Evolutionary conservation across 2,113 vertebrate genomes (phyloP), one percentile per base, ranked within the genome.

Genomic region (Laticauda laticaudata): DNA sequence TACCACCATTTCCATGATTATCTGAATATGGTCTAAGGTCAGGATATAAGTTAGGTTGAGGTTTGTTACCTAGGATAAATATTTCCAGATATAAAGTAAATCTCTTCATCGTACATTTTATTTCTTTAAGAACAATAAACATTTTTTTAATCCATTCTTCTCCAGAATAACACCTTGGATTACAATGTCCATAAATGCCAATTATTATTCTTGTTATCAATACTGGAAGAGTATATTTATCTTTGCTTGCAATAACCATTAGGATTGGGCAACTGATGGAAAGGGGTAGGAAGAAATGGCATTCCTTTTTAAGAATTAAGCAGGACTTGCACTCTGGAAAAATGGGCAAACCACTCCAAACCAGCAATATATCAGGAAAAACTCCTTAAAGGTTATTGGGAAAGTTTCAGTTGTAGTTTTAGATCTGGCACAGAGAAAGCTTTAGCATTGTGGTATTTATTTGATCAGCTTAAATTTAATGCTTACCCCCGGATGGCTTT

Each of bases 401-500:
- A 87, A 34, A 87, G 15, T 29, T 61, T 45, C 54, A 91, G 9
- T 59, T n/a, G 5, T 29, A 59, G 54, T 9, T n/a, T 54, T 57
- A 39, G 55, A 59, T 48, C 29, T 34, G 34, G 5, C 24, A 88
- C 21, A 5, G 3, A 64, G 3, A 81, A 91, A 85, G 3, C 4
- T 81, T 57, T 53, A 86, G 7, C 75, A 90, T 0, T 18, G 9
- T 81, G 12, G 2, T 86, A 2, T 86, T 86, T 51, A 89, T 89
- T 91, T 24, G 88, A n/a, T 3, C 90, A 21, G 0, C 8, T 75
- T 5, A 61, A 81, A 75, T 89, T 69, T 29, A 20, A 61, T 92
- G 96, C 97, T 97, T 26, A 97, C 97, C 97, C 61, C 61, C 21
- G 45, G 87, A 92, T 89, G 97, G 97, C 89, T 94, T 94, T 89